Evolutionary conservation across 2,797 vertebrate species (phyloP).

Genomic region (Anguilla pacifica): DNA sequence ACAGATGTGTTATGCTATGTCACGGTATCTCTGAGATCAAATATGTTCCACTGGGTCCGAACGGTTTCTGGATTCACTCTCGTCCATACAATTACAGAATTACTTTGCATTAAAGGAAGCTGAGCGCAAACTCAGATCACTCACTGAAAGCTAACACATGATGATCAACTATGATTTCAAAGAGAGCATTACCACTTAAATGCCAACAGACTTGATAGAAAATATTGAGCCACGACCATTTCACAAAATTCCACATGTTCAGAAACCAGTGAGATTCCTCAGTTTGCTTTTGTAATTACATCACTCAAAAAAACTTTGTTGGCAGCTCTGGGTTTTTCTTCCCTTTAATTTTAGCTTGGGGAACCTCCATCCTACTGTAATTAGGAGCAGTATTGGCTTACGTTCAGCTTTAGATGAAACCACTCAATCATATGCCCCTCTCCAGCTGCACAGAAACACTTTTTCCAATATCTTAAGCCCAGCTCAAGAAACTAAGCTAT

Average conservation of each 20-base stretch:
- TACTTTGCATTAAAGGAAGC: conserved; percentile 12
- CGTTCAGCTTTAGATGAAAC: conserved; percentile 34
- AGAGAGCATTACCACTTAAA: conserved; percentile 8
- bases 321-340: conserved; percentile 12
- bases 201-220: neutral
- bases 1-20: neutral
- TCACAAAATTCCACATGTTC: conserved; percentile 14
- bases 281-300: conserved; percentile 48
- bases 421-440: conserved; percentile 33
- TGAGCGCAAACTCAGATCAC: neutral
- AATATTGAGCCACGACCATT: neutral
- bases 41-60: neutral
- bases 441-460: conserved; percentile 9
- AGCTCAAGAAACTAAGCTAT: conserved; percentile 1
- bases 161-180: conserved; percentile 5
- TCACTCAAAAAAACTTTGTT: conserved; percentile 35
- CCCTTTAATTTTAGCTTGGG: conserved; percentile 43
- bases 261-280: conserved; percentile 34
- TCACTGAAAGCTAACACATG: neutral
- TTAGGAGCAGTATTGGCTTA: conserved; percentile 43
- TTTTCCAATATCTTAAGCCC: conserved; percentile 25
- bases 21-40: neutral
- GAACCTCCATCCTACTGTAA: conserved; percentile 38
- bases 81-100: neutral
- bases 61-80: neutral